Conservation (phyloP, 1,140 invertebrate species). For the Aradophagus sp. region DNA sequence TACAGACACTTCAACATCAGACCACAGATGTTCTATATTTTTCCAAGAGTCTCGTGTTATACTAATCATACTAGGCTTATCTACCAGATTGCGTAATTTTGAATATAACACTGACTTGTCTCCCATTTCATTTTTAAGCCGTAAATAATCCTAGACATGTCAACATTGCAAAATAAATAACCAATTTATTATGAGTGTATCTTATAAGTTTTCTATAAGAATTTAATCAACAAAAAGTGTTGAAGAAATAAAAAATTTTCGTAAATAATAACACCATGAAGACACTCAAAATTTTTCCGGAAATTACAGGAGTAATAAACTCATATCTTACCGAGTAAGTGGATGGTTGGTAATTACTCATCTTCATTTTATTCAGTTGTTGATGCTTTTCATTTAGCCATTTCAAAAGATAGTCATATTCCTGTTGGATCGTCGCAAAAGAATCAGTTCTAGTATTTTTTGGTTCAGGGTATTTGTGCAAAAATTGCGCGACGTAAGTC, state of each 20-base stretch:
- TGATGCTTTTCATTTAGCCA: constrained; percentile 88
- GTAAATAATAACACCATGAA: too few species aligned
- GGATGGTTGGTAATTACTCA: constrained; percentile 72
- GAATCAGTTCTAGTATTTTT: constrained; percentile 81
- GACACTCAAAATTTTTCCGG: too few species aligned
- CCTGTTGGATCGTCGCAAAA: constrained; percentile 84
- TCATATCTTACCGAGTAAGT: constrained; percentile 75
- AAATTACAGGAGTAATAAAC: too few species aligned
- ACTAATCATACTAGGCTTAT: constrained; percentile 84
- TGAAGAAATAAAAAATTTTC: too few species aligned
- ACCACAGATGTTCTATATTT: constrained; percentile 85
- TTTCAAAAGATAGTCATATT: constrained; percentile 85
- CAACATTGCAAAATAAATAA: too few species aligned
- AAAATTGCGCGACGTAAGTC: constrained; percentile 99
- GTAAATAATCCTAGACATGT: constrained; percentile 83
- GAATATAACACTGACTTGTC: constrained; percentile 81
- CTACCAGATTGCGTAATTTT: constrained; percentile 84
- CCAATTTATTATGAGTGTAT: too few species aligned
- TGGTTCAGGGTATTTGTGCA: constrained; percentile 94
- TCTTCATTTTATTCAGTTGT: constrained; percentile 78
- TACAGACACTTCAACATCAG: constrained; percentile 80
- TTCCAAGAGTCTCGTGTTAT: constrained; percentile 88
- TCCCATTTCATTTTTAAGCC: constrained; percentile 82
- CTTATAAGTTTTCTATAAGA: too few species aligned
- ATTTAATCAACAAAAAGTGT: too few species aligned